Percentiles rank a stretch among this genome's conserved stretches.
Conservation (phyloP, 2,888 invertebrate genomes). For the Rhamphomyia laevipes region DNA sequence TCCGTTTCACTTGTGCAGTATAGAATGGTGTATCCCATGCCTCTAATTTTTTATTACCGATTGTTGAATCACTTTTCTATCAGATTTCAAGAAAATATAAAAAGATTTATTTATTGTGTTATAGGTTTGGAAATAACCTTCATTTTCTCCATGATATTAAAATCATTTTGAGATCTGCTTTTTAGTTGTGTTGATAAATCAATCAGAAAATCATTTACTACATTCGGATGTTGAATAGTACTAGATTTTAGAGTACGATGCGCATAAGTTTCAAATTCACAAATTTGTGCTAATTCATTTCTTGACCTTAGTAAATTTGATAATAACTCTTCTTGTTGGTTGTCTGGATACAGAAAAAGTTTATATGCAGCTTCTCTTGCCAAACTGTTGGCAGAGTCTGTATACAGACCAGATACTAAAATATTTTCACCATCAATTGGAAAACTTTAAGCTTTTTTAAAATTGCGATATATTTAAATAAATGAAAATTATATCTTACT, state of each 20-base stretch:
- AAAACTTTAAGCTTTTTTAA: constrained; percentile 35
- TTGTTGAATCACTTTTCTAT: constrained; percentile 22
- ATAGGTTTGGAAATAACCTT: constrained; percentile 41
- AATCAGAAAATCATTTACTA: constrained; percentile 70
- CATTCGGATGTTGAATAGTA: constrained; percentile 68
- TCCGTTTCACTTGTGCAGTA: constrained; percentile 58
- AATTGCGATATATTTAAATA: background rate
- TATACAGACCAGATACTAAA: constrained; percentile 67
- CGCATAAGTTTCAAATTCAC: constrained; percentile 82
- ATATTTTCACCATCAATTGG: constrained; percentile 58
- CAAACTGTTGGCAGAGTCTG: constrained; percentile 65
- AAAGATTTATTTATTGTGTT: background rate
- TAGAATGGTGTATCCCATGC: constrained; percentile 88
- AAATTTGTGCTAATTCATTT: constrained; percentile 68
- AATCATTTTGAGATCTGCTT: constrained; percentile 61
- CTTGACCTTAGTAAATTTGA: constrained; percentile 60
- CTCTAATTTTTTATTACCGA: constrained; percentile 34
- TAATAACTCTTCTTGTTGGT: constrained; percentile 62
- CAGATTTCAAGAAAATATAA: constrained; percentile 7
- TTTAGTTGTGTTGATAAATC: constrained; percentile 58
- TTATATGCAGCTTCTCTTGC: constrained; percentile 83
- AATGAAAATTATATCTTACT: constrained; percentile 43
- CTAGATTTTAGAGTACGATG: constrained; percentile 83
- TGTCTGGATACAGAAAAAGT: constrained; percentile 69
- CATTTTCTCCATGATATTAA: constrained; percentile 61